Percentiles rank a stretch among this genome's conserved stretches.
These are phyloP conservation scores for Drosophila formosana DNA, from an alignment of 2,888 invertebrate genomes.

Conservation along the genomic window DNA sequence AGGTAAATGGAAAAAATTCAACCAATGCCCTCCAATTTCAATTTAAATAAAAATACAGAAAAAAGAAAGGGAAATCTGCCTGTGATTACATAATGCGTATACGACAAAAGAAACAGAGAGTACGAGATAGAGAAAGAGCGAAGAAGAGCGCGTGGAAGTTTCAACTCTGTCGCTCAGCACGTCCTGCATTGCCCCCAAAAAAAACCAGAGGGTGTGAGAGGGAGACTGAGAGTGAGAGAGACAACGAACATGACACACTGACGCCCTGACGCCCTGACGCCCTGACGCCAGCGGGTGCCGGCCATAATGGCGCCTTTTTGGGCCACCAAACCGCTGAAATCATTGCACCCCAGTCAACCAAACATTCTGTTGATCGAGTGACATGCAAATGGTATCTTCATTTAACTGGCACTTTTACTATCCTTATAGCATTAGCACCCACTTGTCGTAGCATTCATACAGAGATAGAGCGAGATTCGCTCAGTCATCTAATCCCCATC, in stretches of 20 bases:
- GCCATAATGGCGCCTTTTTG: conserved; percentile 77
- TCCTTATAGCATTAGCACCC: conserved; percentile 8
- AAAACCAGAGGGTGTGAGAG: conserved; percentile 3
- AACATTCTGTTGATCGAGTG: conserved; percentile 12
- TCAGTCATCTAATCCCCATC: conserved; percentile 23
- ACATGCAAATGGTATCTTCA: background rate
- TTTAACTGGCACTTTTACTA: conserved; percentile 5
- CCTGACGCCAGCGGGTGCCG: conserved; percentile 54
- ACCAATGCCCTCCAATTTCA: conserved; percentile 15
- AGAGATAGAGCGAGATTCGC: background rate
- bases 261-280: conserved; percentile 41
- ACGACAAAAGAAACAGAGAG: conserved; percentile 7
- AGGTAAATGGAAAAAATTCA: conserved; percentile 81
- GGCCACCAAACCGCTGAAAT: conserved; percentile 19
- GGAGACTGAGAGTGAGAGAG: conserved; percentile 12
- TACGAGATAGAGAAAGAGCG: conserved; percentile 2
- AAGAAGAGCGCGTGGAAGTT: conserved; percentile 35
- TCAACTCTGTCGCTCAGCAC: conserved; percentile 14
- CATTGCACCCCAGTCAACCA: conserved; percentile 17
- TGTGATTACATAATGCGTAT: conserved; percentile 85
- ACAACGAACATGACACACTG: conserved; percentile 24
- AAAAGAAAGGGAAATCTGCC: conserved; percentile 38
- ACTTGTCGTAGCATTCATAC: background rate
- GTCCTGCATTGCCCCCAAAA: conserved; percentile 7
- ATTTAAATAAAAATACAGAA: conserved; percentile 8